Percentiles rank a stretch among this genome's conserved stretches.
Evolutionary conservation across 30 jellyfish, hydroid and myxozoan genomes (phyloP).

Genomic region (Haliclystus octoradiatus): DNA sequence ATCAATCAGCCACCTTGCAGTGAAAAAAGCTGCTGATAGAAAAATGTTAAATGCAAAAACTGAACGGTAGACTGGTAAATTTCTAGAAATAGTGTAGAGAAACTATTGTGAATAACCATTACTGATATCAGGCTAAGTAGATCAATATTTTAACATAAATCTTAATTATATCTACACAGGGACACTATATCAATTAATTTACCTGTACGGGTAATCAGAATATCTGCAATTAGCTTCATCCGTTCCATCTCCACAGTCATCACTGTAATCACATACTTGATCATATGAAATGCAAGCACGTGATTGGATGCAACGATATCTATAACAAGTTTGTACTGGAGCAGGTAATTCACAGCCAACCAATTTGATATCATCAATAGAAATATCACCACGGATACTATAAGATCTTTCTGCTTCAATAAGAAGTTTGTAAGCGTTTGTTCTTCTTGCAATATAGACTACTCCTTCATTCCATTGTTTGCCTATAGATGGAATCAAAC

Average conservation of each 20-base stretch:
- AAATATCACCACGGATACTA: constrained; percentile 88
- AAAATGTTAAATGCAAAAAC: no score
- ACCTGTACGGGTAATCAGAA: constrained; percentile 66
- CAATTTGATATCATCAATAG: constrained; percentile 81
- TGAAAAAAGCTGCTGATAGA: no score
- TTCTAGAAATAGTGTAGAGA: no score
- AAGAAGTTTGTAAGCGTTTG: constrained; percentile 50
- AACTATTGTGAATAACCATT: no score
- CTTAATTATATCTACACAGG: no score
- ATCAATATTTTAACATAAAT: no score
- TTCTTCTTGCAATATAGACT: constrained; percentile 69
- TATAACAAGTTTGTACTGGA: constrained; percentile 64
- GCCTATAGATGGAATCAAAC: constrained; percentile 45
- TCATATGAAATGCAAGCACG: constrained; percentile 59
- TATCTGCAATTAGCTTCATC: constrained; percentile 81
- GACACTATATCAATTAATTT: no score
- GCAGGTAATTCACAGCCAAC: constrained; percentile 75
- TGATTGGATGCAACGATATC: constrained; percentile 54
- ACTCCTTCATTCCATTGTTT: constrained; percentile 74
- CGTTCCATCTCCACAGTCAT: constrained; percentile 91
- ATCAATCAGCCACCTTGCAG: no score
- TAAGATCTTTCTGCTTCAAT: constrained; percentile 77
- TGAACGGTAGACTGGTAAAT: no score
- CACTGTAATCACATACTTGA: constrained; percentile 78
- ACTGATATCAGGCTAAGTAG: no score